phyloP scores from a whole-genome alignment of 2,888 invertebrate genomes.

The Torymus texanus region DNA sequence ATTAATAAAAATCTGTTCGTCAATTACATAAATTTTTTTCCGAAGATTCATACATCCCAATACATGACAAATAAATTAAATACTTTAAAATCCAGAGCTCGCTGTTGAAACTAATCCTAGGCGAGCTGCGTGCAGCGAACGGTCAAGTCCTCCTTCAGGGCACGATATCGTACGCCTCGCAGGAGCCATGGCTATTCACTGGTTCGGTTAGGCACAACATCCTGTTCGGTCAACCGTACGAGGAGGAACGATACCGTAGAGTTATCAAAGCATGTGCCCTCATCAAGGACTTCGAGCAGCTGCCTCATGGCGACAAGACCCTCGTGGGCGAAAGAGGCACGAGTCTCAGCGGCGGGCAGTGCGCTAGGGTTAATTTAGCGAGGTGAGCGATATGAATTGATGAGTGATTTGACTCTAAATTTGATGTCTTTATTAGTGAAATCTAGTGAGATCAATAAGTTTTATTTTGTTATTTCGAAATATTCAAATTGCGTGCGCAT shows the following conservation, averaged over 20 bases:
- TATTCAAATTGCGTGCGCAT: too few species aligned
- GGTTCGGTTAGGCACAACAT: slow-evolving; percentile 89
- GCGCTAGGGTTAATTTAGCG: slow-evolving; percentile 86
- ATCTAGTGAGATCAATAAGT: too few species aligned
- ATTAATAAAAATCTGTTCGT: too few species aligned
- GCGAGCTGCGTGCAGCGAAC: slow-evolving; percentile 80
- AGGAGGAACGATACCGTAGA: slow-evolving; percentile 78
- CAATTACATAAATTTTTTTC: too few species aligned
- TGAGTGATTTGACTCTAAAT: too few species aligned
- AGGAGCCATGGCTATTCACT: slow-evolving; percentile 91
- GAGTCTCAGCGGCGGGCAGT: slow-evolving; percentile 87
- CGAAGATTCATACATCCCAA: too few species aligned
- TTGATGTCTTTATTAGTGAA: too few species aligned
- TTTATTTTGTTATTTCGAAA: too few species aligned
- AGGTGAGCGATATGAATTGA: slow-evolving; percentile 68
- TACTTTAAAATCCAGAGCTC: slow-evolving; percentile 76
- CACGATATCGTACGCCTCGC: slow-evolving; percentile 85
- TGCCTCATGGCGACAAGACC: slow-evolving; percentile 84
- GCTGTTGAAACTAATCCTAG: slow-evolving; percentile 82
- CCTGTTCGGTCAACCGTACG: slow-evolving; percentile 84
- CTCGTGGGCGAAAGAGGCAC: slow-evolving; percentile 87
- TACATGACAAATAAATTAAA: too few species aligned
- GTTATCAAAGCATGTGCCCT: slow-evolving; percentile 82
- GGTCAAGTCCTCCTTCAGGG: slow-evolving; percentile 83
- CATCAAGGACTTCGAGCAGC: slow-evolving; percentile 81